Conservation (phyloP, 2,797 vertebrate species). For the Luscinia luscinia region DNA sequence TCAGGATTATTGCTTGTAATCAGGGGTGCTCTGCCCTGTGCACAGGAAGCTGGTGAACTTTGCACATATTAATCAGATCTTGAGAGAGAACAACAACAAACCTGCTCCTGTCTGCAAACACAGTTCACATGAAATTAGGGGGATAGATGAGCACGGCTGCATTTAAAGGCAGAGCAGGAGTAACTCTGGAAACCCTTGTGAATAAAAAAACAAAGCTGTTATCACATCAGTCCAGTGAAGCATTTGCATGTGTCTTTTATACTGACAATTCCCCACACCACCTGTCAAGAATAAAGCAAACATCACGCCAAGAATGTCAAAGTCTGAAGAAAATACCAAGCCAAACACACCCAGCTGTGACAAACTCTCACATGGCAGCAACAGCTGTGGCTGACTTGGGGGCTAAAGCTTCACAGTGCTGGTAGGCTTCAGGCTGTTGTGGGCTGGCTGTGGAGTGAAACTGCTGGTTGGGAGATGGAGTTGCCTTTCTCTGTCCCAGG, state of each 20-base stretch:
- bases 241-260: not conserved
- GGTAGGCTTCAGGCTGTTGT: not conserved
- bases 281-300: slow-evolving; percentile 9
- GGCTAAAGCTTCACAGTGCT: not conserved
- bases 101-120: slow-evolving; percentile 4
- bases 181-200: not conserved
- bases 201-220: not conserved
- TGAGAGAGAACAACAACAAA: not conserved
- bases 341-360: not conserved
- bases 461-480: not conserved
- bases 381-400: fast-evolving
- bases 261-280: not conserved
- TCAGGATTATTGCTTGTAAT: not conserved
- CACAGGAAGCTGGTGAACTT: not conserved
- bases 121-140: not conserved
- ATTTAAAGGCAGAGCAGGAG: not conserved
- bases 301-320: not conserved
- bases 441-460: not conserved
- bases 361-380: not conserved
- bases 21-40: not conserved
- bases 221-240: not conserved
- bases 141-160: not conserved
- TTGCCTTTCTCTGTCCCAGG: not conserved
- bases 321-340: not conserved
- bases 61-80: not conserved